Evolutionary conservation across 2,113 vertebrate genomes (phyloP), one percentile per base, ranked within the genome.

Genomic region (Odobenus rosmarus): DNA sequence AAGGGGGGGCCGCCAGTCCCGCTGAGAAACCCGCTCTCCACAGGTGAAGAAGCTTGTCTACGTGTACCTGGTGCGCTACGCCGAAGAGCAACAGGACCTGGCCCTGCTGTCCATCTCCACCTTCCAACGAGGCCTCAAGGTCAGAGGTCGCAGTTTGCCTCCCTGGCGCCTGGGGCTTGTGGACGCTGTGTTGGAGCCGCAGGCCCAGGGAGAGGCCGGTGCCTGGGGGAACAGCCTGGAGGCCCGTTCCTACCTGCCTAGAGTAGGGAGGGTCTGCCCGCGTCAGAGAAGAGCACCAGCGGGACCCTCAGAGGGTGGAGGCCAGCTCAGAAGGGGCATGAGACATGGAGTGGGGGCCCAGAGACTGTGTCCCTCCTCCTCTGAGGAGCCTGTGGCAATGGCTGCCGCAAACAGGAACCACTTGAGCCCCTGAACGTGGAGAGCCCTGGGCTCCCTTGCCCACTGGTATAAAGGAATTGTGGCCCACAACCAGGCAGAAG

Each of bases 71-170:
- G 99, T 99, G 85, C 99, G 99, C 67, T 99, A 99, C 0, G 99
- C 99, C 0, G 99, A 99, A 96, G 99, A 99, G 95, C 99, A 99
- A 97, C 99, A 99, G 98, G 99, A 99, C 97, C 98, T 99, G 64
- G 99, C 99, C 62, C 97, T 99, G 91, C 99, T 99, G 77, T 99
- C 99, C 95, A 99, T 99, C 96, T 99, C 99, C 87, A 99, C 99
- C 39, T 99, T 99, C 98, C 99, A 99, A 98, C 98, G 99, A 33
- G 99, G 99, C 76, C 98, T 99, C 72, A 99, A 99, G 99, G 99
- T 99, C 98, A 96, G 93, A 90, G 49, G 59, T 8, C 71, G 24
- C 13, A 0, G 5, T 1, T 11, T 24, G 12, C 31, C 51, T 23
- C 31, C 77, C 18, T 9, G 28, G 42, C 31, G 67, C 14, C 19